phyloP scores from a whole-genome alignment of 2,113 vertebrate genomes.

The Tretioscincus oriximinensis region DNA sequence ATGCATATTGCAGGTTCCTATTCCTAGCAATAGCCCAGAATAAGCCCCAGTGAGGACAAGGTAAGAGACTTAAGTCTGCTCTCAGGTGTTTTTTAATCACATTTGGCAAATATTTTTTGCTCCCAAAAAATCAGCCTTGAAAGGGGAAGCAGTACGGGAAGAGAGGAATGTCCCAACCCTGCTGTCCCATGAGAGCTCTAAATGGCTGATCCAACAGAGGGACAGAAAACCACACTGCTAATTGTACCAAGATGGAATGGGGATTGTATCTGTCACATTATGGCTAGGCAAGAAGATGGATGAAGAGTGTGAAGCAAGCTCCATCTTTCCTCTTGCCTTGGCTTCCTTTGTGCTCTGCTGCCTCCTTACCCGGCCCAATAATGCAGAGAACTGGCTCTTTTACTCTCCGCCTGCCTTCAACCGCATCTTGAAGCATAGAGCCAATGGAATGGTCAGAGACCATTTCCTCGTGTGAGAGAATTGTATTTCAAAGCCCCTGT shows the following conservation, averaged over 20 bases:
- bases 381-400: background rate
- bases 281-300: conserved; percentile 7
- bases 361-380: background rate
- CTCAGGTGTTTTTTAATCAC: background rate
- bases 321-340: background rate
- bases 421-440: background rate
- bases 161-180: background rate
- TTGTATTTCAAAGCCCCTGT: background rate
- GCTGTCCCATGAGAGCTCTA: background rate
- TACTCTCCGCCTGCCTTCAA: conserved; percentile 1
- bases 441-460: background rate
- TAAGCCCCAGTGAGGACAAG: too few relatives aligned
- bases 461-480: background rate
- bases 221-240: background rate
- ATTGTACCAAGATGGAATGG: background rate
- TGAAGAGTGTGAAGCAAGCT: background rate
- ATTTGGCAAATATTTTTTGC: conserved; percentile 12
- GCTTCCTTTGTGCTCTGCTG: background rate
- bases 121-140: conserved; percentile 12
- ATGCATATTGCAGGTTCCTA: too few relatives aligned
- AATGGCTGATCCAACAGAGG: background rate
- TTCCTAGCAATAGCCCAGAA: too few relatives aligned
- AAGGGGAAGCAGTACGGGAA: conserved; percentile 3
- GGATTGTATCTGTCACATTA: conserved; percentile 25
- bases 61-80: conserved; percentile 3